These are phyloP conservation scores for Cinara cedri DNA, from an alignment of 2,888 invertebrate species.

Conservation along the genomic window DNA sequence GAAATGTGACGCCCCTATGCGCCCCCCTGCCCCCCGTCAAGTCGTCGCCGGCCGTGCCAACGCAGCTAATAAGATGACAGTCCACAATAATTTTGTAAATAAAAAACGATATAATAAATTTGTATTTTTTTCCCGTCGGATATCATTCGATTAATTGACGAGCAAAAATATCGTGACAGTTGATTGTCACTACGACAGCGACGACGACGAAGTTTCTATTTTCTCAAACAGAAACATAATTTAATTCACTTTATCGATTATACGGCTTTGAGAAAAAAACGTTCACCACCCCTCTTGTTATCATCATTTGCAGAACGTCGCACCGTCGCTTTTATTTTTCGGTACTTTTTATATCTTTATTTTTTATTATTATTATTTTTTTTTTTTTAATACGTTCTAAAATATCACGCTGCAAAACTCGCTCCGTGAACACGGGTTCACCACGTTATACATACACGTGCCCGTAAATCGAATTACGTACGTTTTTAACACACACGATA, in stretches of 20 bases:
- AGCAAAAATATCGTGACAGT: background rate
- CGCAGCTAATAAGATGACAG: too few relatives aligned
- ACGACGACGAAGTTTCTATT: background rate
- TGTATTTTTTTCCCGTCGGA: too few relatives aligned
- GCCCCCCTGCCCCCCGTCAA: too few relatives aligned
- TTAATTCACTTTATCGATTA: slow-evolving; percentile 4
- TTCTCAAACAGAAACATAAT: background rate
- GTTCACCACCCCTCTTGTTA: background rate
- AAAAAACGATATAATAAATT: too few relatives aligned
- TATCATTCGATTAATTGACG: too few relatives aligned
- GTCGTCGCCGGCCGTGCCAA: too few relatives aligned
- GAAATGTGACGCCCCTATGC: too few relatives aligned
- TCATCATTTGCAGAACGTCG: background rate
- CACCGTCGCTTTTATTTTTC: slow-evolving; percentile 14
- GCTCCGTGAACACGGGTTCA: background rate
- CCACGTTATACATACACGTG: background rate
- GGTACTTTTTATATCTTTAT: background rate
- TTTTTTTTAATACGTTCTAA: background rate
- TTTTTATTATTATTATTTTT: too few relatives aligned
- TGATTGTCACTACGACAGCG: too few relatives aligned
- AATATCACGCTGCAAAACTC: slow-evolving; percentile 7
- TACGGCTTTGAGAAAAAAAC: background rate
- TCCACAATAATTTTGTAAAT: too few relatives aligned
- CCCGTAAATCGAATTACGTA: slow-evolving; percentile 36
- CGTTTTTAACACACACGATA: slow-evolving; percentile 17